Conservation (phyloP, 2,888 invertebrate genomes). For the Ligdia adustata region DNA sequence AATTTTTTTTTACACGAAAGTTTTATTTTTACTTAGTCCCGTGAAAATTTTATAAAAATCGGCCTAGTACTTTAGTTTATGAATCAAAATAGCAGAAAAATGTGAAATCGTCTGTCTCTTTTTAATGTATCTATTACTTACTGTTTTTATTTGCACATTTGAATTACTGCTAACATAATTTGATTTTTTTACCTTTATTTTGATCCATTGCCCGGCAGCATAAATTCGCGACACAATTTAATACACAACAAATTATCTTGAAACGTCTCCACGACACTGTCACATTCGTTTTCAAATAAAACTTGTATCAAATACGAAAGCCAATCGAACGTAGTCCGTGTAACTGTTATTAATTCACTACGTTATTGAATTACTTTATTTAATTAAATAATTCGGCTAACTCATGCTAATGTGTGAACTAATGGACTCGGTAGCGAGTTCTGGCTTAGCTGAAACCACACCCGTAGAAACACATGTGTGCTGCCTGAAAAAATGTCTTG, state of each 20-base stretch:
- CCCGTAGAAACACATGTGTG: constrained; percentile 60
- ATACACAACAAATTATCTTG: constrained; percentile 32
- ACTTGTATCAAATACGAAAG: constrained; percentile 37
- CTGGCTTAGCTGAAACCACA: constrained; percentile 65
- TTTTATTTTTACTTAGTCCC: too few species aligned
- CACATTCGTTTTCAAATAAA: constrained; percentile 62
- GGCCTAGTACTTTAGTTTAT: too few species aligned
- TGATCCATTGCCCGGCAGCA: constrained; percentile 58
- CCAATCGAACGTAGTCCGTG: constrained; percentile 57
- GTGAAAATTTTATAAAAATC: too few species aligned
- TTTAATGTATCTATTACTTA: too few species aligned
- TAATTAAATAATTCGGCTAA: constrained; percentile 83
- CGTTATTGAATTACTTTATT: constrained; percentile 81
- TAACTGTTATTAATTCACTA: constrained; percentile 79
- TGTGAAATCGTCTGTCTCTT: too few species aligned
- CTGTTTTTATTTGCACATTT: too few species aligned
- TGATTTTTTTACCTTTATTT: constrained; percentile 75
- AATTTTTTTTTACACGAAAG: too few species aligned
- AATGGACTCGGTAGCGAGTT: constrained; percentile 76
- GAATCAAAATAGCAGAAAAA: too few species aligned
- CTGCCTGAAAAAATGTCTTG: constrained; percentile 56
- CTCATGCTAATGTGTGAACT: constrained; percentile 81
- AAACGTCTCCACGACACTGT: constrained; percentile 50
- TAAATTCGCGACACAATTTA: constrained; percentile 32
- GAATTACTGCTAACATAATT: too few species aligned